phyloP scores from a whole-genome alignment of 1,140 invertebrate genomes.

The Sesamia nonagrioides region DNA sequence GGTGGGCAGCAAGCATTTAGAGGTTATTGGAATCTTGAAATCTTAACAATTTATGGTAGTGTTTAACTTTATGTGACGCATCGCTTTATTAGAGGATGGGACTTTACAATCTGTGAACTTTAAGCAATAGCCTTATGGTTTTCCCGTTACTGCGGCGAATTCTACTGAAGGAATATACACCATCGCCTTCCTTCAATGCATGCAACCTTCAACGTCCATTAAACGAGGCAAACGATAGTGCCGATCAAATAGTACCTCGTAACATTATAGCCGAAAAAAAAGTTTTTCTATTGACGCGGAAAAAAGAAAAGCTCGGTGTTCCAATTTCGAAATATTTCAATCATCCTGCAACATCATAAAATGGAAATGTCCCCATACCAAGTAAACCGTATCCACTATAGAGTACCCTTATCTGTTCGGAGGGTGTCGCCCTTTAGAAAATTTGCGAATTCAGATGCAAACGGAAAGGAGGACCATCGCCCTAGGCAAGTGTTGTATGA shows the following conservation, averaged over 20 bases:
- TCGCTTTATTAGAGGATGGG: background rate
- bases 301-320: background rate
- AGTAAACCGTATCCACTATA: slow-evolving; percentile 2
- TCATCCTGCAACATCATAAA: background rate
- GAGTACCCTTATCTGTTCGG: slow-evolving; percentile 17
- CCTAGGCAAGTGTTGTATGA: background rate
- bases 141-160: background rate
- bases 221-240: too few species aligned
- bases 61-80: background rate
- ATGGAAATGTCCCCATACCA: slow-evolving; percentile 9
- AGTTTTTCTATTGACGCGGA: too few species aligned
- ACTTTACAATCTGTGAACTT: background rate
- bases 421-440: slow-evolving; percentile 1
- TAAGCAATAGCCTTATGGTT: too few species aligned
- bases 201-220: too few species aligned
- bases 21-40: slow-evolving; percentile 23
- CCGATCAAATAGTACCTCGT: too few species aligned
- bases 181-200: too few species aligned
- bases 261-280: too few species aligned
- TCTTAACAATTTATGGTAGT: slow-evolving; percentile 11
- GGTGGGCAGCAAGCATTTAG: slow-evolving; percentile 5
- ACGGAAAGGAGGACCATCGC: slow-evolving; percentile 6
- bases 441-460: slow-evolving; percentile 20
- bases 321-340: background rate
- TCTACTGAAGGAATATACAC: background rate